Base-by-base conservation (phyloP, 2,797 vertebrate genomes). In the Helostoma temminkii region DNA sequence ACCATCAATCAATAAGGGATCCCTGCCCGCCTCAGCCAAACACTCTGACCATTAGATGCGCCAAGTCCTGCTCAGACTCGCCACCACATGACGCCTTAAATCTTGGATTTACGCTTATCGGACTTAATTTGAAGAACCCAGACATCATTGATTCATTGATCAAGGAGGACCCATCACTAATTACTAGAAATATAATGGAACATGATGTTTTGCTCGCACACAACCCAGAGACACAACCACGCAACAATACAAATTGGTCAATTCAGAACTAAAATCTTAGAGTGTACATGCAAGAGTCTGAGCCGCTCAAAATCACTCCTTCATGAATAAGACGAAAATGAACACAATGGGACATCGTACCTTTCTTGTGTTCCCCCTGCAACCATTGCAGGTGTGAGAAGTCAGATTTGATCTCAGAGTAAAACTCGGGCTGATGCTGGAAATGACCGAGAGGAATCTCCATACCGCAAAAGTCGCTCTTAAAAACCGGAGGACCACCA, bases 311-410 rank as follows among this genome's bases (percentile, higher is more conserved):
- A 43, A 19, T 46, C 2, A 12, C 18, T 16, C 10, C n/a, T 32
- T 25, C 15, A 62, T 16, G 26, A 32, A 5, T 12, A 45, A 7
- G 6, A 60, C 3, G 9, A 5, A 55, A 67, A 42, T 24, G 37
- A 0, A 19, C 30, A n/a, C 15, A 2, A 15, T 12, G 9, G 0
- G 32, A 9, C 0, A 5, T 76, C 91, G 70, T 99, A 99, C 98
- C 98, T 98, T 96, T 98, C 92, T 94, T 97, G 76, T 95, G 93
- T 5, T 88, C 92, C 66, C 89, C 95, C 81, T 96, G 93, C 85
- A 96, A 94, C 92, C 96, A 98, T 87, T 95, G 96, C 87, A 95
- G 94, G 92, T 97, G 95, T 86, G 94, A 93, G 92, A 95, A 95
- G 92, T 96, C 95, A 53, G 94, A 80, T 87, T 96, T 95, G 88